phyloP scores from a whole-genome alignment of 2,797 vertebrate species.

The Moxostoma hubbsi region DNA sequence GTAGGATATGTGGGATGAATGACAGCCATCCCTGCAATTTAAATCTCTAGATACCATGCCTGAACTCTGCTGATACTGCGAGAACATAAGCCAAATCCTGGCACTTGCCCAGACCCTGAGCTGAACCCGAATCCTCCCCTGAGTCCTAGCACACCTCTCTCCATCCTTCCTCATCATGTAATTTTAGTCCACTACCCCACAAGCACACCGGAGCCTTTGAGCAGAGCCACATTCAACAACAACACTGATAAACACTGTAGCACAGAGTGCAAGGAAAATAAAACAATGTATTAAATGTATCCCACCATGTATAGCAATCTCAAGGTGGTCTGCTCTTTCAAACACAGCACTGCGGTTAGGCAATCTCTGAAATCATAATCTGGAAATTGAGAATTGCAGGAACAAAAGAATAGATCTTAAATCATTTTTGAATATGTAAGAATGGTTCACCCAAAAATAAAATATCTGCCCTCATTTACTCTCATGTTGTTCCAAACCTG shows the following conservation, averaged over 20 bases:
- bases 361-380: neutral
- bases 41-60: conserved; percentile 11
- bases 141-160: conserved; percentile 15
- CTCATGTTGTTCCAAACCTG: no score
- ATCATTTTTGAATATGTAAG: conserved; percentile 19
- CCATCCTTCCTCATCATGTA: conserved; percentile 13
- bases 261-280: conserved; percentile 17
- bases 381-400: neutral
- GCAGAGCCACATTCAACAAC: neutral
- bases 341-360: neutral
- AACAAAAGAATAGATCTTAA: conserved; percentile 1
- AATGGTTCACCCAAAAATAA: neutral
- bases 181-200: conserved; percentile 32
- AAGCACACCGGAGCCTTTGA: conserved; percentile 26
- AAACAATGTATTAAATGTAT: conserved; percentile 33
- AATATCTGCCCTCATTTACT: no score
- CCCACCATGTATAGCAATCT: conserved; percentile 14
- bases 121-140: conserved; percentile 35
- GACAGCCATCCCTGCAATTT: neutral
- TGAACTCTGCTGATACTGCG: conserved; percentile 33
- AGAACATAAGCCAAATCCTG: conserved; percentile 41
- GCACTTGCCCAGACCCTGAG: conserved; percentile 32
- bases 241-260: conserved; percentile 42
- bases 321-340: neutral
- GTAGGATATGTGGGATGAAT: neutral